These are phyloP conservation scores for Garra rufa DNA, from an alignment of 2,113 vertebrate species.

Conservation along the genomic window DNA sequence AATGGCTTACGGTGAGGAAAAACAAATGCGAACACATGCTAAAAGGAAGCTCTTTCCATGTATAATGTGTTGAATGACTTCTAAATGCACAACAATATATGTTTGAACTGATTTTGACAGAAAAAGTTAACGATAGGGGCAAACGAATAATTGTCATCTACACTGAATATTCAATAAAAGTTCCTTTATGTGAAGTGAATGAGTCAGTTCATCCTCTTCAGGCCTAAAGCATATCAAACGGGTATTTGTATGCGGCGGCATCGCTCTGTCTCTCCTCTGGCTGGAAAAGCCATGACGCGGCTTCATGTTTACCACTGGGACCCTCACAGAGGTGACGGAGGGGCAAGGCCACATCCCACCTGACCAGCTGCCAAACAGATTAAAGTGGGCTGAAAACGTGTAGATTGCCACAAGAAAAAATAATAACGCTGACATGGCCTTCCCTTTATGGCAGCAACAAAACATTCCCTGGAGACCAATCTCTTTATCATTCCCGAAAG, in stretches of 20 bases:
- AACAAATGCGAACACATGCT: neutral
- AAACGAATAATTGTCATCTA: neutral
- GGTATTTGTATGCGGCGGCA: constrained; percentile 56
- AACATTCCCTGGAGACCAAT: constrained; percentile 76
- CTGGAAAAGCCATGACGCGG: constrained; percentile 57
- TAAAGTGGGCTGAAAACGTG: constrained; percentile 75
- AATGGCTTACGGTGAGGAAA: constrained; percentile 57
- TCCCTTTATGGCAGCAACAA: constrained; percentile 77
- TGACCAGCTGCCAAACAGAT: constrained; percentile 74
- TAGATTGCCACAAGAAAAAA: constrained; percentile 70
- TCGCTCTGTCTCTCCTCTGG: constrained; percentile 55
- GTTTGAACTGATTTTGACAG: neutral
- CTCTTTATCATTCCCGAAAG: constrained; percentile 72
- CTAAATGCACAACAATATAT: neutral
- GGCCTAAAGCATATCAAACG: constrained; percentile 35
- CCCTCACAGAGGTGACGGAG: constrained; percentile 66
- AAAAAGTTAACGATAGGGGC: neutral
- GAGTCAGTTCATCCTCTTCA: constrained; percentile 41
- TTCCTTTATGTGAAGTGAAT: constrained; percentile 9
- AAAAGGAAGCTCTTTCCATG: neutral
- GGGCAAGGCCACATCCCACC: constrained; percentile 76
- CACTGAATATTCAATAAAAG: neutral
- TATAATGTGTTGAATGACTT: neutral
- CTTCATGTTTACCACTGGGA: constrained; percentile 71
- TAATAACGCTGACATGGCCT: constrained; percentile 79